Evolutionary conservation across 2,113 vertebrate genomes (phyloP).

Genomic region (Scalopus aquaticus): DNA sequence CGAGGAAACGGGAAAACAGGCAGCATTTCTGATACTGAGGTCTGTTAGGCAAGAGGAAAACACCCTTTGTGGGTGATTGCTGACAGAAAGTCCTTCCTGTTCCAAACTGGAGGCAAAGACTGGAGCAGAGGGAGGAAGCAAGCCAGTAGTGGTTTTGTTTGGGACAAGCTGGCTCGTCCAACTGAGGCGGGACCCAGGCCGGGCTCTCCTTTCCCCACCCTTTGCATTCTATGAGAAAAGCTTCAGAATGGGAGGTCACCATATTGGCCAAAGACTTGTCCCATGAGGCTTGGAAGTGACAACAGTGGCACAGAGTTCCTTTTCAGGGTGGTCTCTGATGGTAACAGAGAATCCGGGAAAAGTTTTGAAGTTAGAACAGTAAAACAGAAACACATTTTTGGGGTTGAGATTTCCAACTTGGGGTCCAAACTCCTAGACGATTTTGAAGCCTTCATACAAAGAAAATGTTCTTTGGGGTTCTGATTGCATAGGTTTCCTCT

Average conservation of each 20-base stretch:
- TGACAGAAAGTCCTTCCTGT: constrained; percentile 54
- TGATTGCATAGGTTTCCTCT: not conserved
- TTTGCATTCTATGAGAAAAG: constrained; percentile 20
- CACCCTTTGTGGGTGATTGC: constrained; percentile 48
- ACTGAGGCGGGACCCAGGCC: not conserved
- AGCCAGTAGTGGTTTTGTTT: constrained; percentile 45
- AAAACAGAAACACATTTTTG: constrained; percentile 78
- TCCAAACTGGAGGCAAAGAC: constrained; percentile 52
- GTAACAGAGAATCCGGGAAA: constrained; percentile 57
- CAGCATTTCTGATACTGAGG: constrained; percentile 18
- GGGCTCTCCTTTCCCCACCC: not conserved
- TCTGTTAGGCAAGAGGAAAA: constrained; percentile 71
- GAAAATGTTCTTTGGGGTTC: constrained; percentile 33
- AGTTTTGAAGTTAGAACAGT: constrained; percentile 49
- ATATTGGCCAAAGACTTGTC: constrained; percentile 60
- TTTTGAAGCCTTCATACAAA: constrained; percentile 4
- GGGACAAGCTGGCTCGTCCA: constrained; percentile 41
- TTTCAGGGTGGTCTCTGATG: constrained; percentile 75
- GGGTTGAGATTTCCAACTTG: constrained; percentile 56
- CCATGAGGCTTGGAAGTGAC: not conserved
- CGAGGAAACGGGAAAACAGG: constrained; percentile 34
- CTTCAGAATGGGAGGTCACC: constrained; percentile 71
- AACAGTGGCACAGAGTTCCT: constrained; percentile 56
- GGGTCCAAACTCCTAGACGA: constrained; percentile 46
- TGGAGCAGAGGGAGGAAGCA: constrained; percentile 16